Conservation (phyloP, 92 coral and sea anemone genomes). For the Zoanthus solanderi region DNA sequence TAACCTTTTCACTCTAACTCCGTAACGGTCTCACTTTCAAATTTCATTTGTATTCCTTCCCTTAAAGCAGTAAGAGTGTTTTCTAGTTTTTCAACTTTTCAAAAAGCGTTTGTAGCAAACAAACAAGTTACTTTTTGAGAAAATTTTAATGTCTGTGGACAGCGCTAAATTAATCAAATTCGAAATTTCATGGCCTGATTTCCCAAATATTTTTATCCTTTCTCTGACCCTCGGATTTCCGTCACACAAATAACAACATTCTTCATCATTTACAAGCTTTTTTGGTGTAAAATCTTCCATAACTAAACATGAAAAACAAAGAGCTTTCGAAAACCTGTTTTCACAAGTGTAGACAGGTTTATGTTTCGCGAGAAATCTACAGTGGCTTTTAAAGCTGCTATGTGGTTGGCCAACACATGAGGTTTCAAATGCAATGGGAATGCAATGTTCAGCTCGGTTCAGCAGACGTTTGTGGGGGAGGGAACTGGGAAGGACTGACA, state of each 20-base stretch:
- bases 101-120: constrained; percentile 56
- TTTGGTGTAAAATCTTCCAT: constrained; percentile 18
- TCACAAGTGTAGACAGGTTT: background rate
- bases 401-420: constrained; percentile 18
- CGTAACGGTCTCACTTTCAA: constrained; percentile 1
- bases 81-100: constrained; percentile 38
- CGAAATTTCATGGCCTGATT: constrained; percentile 3
- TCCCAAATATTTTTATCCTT: constrained; percentile 42
- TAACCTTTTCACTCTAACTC: constrained; percentile 27
- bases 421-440: constrained; percentile 10
- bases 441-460: constrained; percentile 30
- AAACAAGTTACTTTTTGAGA: constrained; percentile 57
- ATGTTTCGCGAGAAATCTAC: constrained; percentile 9
- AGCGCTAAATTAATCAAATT: constrained; percentile 24
- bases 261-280: constrained; percentile 15
- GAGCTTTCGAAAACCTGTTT: constrained; percentile 18
- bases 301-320: constrained; percentile 3
- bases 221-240: constrained; percentile 13
- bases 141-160: constrained; percentile 33
- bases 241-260: constrained; percentile 4
- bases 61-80: constrained; percentile 9
- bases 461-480: constrained; percentile 32
- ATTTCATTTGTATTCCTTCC: constrained; percentile 21
- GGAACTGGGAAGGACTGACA: constrained; percentile 1
- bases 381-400: constrained; percentile 8